These are phyloP conservation scores for Lutjanus erythropterus DNA, from an alignment of 2,113 vertebrate genomes.

Conservation along the genomic window DNA sequence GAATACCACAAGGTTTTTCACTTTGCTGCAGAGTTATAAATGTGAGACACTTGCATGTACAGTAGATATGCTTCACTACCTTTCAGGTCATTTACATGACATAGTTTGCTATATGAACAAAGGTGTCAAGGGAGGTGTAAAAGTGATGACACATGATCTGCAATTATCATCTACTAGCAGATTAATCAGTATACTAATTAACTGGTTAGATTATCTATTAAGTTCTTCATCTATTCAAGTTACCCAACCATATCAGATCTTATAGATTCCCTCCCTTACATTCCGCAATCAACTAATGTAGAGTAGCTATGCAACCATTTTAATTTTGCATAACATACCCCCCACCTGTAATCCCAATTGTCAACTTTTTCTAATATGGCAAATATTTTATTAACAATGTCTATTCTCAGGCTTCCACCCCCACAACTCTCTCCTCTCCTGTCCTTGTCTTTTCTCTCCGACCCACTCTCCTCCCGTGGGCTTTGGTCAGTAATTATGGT, in stretches of 20 bases:
- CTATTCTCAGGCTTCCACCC: slow-evolving; percentile 20
- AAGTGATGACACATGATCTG: slow-evolving; percentile 39
- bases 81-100: slow-evolving; percentile 16
- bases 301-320: slow-evolving; percentile 30
- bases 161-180: slow-evolving; percentile 39
- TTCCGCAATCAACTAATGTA: slow-evolving; percentile 29
- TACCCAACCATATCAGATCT: slow-evolving; percentile 46
- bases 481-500: slow-evolving; percentile 62
- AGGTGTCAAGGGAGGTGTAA: slow-evolving; percentile 41
- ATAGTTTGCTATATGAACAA: slow-evolving; percentile 1
- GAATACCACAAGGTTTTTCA: background rate
- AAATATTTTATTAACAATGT: slow-evolving; percentile 56
- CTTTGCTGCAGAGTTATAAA: background rate
- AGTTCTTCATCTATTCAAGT: slow-evolving; percentile 46
- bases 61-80: background rate
- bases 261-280: slow-evolving; percentile 3
- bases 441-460: slow-evolving; percentile 14
- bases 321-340: slow-evolving; percentile 19
- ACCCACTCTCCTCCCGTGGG: slow-evolving; percentile 33
- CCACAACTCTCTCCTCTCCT: slow-evolving; percentile 26
- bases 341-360: slow-evolving; percentile 40
- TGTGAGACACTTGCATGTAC: background rate
- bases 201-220: slow-evolving; percentile 55
- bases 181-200: slow-evolving; percentile 67
- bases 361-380: slow-evolving; percentile 37